These are phyloP conservation scores for Cheilosia impressa DNA, from an alignment of 2,888 invertebrate genomes.

Conservation along the genomic window DNA sequence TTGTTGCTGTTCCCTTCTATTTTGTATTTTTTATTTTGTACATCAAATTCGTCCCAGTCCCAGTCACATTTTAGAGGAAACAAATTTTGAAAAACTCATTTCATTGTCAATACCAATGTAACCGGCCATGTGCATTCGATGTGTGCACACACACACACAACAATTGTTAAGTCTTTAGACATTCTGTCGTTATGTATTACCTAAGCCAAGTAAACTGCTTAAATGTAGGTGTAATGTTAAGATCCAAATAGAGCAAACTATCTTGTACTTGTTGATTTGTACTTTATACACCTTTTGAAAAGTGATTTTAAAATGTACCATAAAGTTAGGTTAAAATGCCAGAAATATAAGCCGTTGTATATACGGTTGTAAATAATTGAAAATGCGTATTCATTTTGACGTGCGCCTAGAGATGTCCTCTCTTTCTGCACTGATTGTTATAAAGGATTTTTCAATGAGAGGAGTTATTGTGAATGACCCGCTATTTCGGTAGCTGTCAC, in stretches of 20 bases:
- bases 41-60: conserved; percentile 22
- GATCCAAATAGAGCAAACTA: conserved; percentile 33
- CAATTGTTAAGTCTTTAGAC: conserved; percentile 27
- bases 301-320: conserved; percentile 67
- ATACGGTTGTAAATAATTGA: neutral
- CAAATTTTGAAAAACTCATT: neutral
- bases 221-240: conserved; percentile 24
- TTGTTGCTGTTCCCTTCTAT: conserved; percentile 17
- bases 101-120: too few relatives aligned
- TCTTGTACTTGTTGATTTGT: conserved; percentile 41
- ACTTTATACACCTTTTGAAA: conserved; percentile 58
- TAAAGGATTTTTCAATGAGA: too few relatives aligned
- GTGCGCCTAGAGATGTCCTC: too few relatives aligned
- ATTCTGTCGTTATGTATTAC: conserved; percentile 50
- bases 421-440: too few relatives aligned
- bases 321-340: conserved; percentile 18
- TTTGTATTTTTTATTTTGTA: conserved; percentile 38
- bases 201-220: conserved; percentile 38
- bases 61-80: neutral
- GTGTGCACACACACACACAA: neutral
- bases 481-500: too few relatives aligned
- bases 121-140: too few relatives aligned
- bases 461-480: too few relatives aligned
- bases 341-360: neutral
- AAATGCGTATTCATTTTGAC: neutral